A percentile compares a stretch with the other conserved stretches of the same genome.
Evolutionary conservation across 2,797 vertebrate species (phyloP).

Genomic region (Alauda arvensis): DNA sequence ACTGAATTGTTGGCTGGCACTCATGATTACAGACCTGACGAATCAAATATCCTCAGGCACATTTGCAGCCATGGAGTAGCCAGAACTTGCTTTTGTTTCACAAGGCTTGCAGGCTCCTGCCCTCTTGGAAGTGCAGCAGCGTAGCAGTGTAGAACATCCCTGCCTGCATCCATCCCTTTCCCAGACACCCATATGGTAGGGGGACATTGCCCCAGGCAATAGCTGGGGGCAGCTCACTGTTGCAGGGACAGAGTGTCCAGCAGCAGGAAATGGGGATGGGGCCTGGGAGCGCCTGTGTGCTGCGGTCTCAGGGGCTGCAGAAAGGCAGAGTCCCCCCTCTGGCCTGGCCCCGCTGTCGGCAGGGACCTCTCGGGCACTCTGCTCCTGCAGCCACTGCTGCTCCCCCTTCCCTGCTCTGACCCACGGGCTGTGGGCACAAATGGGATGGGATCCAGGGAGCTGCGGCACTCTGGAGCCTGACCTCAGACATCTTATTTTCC

Average conservation of each 20-base stretch:
- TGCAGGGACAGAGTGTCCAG: background rate
- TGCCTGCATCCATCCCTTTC: background rate
- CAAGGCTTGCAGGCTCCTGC: background rate
- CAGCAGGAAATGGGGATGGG: background rate
- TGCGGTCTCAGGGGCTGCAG: rapidly evolving
- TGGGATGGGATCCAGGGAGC: background rate
- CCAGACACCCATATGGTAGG: rapidly evolving
- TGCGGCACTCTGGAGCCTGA: rapidly evolving
- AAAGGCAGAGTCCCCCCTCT: background rate
- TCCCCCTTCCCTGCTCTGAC: background rate
- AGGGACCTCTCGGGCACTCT: background rate
- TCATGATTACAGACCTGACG: background rate
- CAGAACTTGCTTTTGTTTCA: background rate
- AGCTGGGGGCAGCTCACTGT: background rate
- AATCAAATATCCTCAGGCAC: background rate
- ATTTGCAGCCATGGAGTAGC: background rate
- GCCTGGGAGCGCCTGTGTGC: too few relatives aligned
- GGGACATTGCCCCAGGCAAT: rapidly evolving
- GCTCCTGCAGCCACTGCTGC: background rate
- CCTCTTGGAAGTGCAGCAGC: background rate
- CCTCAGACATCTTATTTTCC: background rate
- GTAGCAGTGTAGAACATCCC: rapidly evolving
- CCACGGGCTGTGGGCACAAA: background rate
- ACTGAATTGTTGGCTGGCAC: background rate
- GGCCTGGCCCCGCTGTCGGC: too few relatives aligned